Percentiles rank a stretch among this genome's conserved stretches.
These are phyloP conservation scores for Phoenicopterus ruber DNA, from an alignment of 2,113 vertebrate species.

Conservation along the genomic window DNA sequence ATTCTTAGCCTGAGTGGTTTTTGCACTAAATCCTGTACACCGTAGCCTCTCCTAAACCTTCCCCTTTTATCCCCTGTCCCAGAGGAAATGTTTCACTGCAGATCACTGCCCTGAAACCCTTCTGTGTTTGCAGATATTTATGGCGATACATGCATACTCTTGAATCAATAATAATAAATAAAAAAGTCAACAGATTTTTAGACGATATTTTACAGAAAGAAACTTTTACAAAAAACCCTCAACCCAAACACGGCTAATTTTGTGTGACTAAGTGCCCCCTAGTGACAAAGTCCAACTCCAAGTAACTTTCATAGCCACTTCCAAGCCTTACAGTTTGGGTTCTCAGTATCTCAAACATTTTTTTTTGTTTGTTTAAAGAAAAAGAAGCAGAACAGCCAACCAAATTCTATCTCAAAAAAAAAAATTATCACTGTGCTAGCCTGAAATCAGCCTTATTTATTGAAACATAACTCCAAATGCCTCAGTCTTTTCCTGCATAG, in stretches of 20 bases:
- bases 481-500: not conserved
- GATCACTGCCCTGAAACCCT: not conserved
- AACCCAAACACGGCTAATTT: constrained; percentile 28
- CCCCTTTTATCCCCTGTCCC: not conserved
- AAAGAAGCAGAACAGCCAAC: not conserved
- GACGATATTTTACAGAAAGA: not conserved
- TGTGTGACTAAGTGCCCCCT: constrained; percentile 76
- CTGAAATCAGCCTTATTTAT: not conserved
- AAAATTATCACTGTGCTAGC: not conserved
- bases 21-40: not conserved
- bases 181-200: not conserved
- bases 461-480: not conserved
- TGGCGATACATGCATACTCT: not conserved
- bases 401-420: not conserved
- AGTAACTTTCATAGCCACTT: not conserved
- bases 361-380: not conserved
- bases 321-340: not conserved
- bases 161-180: not conserved
- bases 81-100: not conserved
- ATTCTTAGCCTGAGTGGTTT: not conserved
- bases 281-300: constrained; percentile 67
- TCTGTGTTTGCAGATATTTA: not conserved
- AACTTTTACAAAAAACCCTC: not conserved
- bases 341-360: not conserved
- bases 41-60: not conserved